These are phyloP conservation scores for Dicrurus megarhynchus DNA, from an alignment of 2,113 vertebrate species.

Conservation along the genomic window DNA sequence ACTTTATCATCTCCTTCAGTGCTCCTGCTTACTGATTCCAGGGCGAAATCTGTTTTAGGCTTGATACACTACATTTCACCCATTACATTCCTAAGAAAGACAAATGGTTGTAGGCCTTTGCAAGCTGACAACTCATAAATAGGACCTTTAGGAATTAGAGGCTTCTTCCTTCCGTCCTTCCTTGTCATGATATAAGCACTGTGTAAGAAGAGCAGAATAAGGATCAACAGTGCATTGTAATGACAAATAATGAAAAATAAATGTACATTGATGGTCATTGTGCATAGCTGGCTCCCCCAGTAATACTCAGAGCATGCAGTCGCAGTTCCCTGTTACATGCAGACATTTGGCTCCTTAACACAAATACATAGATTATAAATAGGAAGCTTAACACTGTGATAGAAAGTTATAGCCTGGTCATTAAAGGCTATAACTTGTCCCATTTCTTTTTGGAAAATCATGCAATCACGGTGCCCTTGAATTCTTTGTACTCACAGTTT, in stretches of 20 bases:
- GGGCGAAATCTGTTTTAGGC: background rate
- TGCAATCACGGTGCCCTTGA: background rate
- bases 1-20: background rate
- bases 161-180: background rate
- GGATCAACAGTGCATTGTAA: background rate
- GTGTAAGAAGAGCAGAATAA: background rate
- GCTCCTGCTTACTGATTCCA: background rate
- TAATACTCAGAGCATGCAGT: background rate
- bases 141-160: background rate
- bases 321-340: background rate
- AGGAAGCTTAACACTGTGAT: background rate
- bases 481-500: background rate
- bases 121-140: background rate
- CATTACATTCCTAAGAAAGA: background rate
- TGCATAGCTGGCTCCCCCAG: background rate
- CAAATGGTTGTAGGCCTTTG: background rate
- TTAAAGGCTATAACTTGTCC: background rate
- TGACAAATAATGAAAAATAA: background rate
- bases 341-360: background rate
- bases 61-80: background rate
- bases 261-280: background rate
- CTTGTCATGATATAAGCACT: background rate
- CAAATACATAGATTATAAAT: background rate
- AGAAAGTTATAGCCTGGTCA: background rate
- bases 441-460: background rate